These are phyloP conservation scores for Helostoma temminkii DNA, from an alignment of 2,797 vertebrate species.

Conservation along the genomic window DNA sequence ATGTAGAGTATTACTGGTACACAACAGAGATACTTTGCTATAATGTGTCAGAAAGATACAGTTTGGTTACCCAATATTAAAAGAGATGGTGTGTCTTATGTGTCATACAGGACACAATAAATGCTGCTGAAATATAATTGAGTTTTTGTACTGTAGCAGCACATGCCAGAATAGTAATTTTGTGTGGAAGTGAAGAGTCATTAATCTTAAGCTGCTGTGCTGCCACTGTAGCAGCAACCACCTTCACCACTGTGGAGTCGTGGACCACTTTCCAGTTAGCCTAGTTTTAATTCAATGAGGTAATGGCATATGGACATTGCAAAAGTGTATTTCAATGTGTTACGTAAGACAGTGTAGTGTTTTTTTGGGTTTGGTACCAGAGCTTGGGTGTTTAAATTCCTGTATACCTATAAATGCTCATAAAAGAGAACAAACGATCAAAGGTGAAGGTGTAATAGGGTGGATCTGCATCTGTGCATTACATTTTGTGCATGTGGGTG, in stretches of 20 bases:
- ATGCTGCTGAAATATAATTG: slow-evolving; percentile 3
- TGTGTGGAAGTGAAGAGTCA: slow-evolving; percentile 18
- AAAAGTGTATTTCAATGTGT: neutral
- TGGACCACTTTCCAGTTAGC: neutral
- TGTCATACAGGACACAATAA: slow-evolving; percentile 9
- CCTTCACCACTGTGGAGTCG: neutral
- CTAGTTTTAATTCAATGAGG: slow-evolving; percentile 8
- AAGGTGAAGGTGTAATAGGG: neutral
- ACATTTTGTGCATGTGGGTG: too few relatives aligned
- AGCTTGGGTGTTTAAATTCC: neutral
- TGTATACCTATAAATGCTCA: neutral
- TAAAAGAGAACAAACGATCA: neutral
- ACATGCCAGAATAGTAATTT: slow-evolving; percentile 23
- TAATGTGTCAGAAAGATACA: neutral
- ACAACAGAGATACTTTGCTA: neutral
- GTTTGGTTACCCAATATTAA: neutral
- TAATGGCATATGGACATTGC: neutral
- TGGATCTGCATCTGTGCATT: neutral
- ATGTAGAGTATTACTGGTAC: too few relatives aligned
- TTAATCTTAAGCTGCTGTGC: slow-evolving; percentile 20
- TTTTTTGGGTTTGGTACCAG: neutral
- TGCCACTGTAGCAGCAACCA: neutral
- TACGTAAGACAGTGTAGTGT: neutral
- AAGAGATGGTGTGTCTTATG: neutral
- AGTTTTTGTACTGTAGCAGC: slow-evolving; percentile 1